Evolutionary conservation across 2,888 invertebrate species (phyloP).

Genomic region (Dugesia japonica): DNA sequence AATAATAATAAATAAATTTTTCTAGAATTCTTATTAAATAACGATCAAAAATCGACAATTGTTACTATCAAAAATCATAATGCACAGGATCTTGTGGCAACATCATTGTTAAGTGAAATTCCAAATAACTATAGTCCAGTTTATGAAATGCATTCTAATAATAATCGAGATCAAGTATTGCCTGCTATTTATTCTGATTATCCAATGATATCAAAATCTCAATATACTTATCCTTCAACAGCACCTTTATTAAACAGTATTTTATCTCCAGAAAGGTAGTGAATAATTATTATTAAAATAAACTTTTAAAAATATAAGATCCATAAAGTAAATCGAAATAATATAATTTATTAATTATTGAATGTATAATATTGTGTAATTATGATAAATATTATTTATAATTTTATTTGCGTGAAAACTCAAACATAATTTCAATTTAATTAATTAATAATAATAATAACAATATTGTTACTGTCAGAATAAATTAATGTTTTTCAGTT

Average conservation of each 20-base stretch:
- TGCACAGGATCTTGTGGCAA: neutral
- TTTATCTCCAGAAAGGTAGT: neutral
- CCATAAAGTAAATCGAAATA: no score
- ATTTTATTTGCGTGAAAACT: no score
- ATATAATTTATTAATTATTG: no score
- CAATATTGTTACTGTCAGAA: no score
- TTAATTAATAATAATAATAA: no score
- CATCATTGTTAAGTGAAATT: neutral
- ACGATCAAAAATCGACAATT: neutral
- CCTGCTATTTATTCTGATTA: neutral
- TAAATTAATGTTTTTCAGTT: no score
- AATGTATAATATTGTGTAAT: no score
- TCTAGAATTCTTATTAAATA: neutral
- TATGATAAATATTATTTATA: no score
- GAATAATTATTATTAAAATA: neutral
- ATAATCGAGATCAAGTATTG: neutral
- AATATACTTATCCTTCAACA: neutral
- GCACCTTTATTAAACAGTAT: neutral
- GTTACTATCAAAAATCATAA: neutral
- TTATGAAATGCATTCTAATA: constrained; percentile 4
- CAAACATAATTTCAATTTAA: no score
- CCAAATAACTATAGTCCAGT: constrained; percentile 8
- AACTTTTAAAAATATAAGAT: neutral
- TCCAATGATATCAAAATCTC: neutral
- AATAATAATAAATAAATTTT: neutral